Base-by-base conservation (phyloP, 2,113 vertebrate genomes). In the Lasiurus borealis region DNA sequence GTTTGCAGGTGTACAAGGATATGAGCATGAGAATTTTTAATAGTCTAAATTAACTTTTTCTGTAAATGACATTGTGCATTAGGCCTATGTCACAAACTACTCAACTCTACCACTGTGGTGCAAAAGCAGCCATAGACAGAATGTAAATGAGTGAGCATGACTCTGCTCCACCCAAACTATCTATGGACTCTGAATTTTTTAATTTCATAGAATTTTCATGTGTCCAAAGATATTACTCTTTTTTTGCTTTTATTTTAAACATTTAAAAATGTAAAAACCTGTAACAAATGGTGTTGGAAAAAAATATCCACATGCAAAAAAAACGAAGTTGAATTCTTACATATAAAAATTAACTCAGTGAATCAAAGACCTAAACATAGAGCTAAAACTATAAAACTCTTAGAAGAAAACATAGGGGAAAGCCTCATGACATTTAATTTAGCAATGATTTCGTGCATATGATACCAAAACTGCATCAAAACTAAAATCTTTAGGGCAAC, bases 231-330 rank as follows among this genome's bases (percentile, higher is more conserved):
- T 66, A 27, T 78, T 78, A 40, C 5, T 88, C 8, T 87, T 90
- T 18, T 80, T 95, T 94, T 83, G 48, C 6, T 93, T 88, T 96
- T 90, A 40, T 94, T 93, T 78, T 19, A 96, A 18, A 19, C 68
- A 77, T 75, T 90, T 91, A 75, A 91, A 90, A 83, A 93, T 54
- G 25, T 15, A 21, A 59, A 83, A 91, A 29, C 36, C 7, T 81
- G 25, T 62, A 88, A 75, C 27, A 94, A 73, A 44, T 81, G 46
- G 19, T 62, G 1, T 66, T 85, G 64, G 50, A 72, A 84, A 72
- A 78, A 81, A 44, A 40, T 78, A 88, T 80, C 46, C 34, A 76
- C 21, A 69, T 85, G 19, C 31, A 85, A 80, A 59, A 59, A 66
- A 93, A 85, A 31, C 77, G 31, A 78, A 96, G n/a, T 34, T 93